Evolutionary conservation across 2,113 vertebrate species (phyloP).

Genomic region (Pterocles orientalis): DNA sequence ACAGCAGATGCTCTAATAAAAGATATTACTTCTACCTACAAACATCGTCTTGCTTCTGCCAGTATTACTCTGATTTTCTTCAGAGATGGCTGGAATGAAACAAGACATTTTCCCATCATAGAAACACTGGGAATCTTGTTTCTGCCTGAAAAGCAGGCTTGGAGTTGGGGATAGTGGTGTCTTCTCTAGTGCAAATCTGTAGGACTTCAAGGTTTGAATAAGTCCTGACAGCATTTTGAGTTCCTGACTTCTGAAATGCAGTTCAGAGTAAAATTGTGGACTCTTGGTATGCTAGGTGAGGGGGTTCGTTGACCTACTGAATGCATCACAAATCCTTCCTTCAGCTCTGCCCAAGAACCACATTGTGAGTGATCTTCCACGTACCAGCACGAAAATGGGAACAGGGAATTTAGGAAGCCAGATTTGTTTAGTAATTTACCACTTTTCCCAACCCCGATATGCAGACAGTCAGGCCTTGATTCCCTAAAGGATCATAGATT

Average conservation of each 20-base stretch:
- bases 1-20: not conserved
- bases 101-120: constrained; percentile 53
- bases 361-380: fast-evolving
- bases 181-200: not conserved
- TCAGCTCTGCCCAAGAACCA: not conserved
- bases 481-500: not conserved
- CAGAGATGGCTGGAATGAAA: constrained; percentile 57
- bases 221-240: constrained; percentile 24
- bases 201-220: constrained; percentile 10
- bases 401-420: not conserved
- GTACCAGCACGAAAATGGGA: fast-evolving
- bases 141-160: not conserved
- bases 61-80: constrained; percentile 41
- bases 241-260: constrained; percentile 16
- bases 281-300: not conserved
- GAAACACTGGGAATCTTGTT: constrained; percentile 25
- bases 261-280: constrained; percentile 31
- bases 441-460: not conserved
- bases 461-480: not conserved
- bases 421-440: not conserved
- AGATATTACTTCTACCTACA: not conserved
- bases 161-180: not conserved
- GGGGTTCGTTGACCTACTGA: not conserved
- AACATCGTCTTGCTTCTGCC: not conserved
- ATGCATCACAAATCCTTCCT: not conserved